Conservation (phyloP, 64 coral and sea anemone genomes). For the Platygyra sinensis region DNA sequence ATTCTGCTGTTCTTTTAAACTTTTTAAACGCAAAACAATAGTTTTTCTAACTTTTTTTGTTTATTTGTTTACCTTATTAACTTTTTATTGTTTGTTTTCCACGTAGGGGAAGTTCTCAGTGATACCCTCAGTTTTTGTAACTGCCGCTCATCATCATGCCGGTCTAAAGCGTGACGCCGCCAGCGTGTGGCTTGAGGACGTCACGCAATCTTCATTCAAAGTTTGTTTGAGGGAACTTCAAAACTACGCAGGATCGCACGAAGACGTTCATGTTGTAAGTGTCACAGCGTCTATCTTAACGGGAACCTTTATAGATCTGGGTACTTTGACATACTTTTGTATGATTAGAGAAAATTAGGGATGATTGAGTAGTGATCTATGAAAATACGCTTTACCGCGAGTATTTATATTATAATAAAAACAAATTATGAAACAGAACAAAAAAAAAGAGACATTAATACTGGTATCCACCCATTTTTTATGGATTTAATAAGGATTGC, state of each 20-base stretch:
- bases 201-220: constrained; percentile 51
- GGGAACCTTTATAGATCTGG: too few relatives aligned
- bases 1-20: too few relatives aligned
- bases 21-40: too few relatives aligned
- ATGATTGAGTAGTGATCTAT: too few relatives aligned
- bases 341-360: too few relatives aligned
- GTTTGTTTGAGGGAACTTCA: constrained; percentile 77
- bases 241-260: constrained; percentile 76
- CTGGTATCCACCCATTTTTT: not conserved
- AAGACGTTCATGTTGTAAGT: constrained; percentile 65
- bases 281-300: too few relatives aligned
- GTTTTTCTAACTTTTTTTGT: not conserved
- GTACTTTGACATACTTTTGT: too few relatives aligned
- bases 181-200: constrained; percentile 72
- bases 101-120: constrained; percentile 20
- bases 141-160: constrained; percentile 35
- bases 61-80: not conserved
- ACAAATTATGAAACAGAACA: too few relatives aligned
- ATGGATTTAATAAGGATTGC: not conserved
- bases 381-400: too few relatives aligned
- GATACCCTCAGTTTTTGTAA: constrained; percentile 55
- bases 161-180: constrained; percentile 58
- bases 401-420: too few relatives aligned
- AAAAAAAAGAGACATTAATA: not conserved
- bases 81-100: constrained; percentile 7